Evolutionary conservation across 2,113 vertebrate species (phyloP).

Genomic region (Lepus americanus): DNA sequence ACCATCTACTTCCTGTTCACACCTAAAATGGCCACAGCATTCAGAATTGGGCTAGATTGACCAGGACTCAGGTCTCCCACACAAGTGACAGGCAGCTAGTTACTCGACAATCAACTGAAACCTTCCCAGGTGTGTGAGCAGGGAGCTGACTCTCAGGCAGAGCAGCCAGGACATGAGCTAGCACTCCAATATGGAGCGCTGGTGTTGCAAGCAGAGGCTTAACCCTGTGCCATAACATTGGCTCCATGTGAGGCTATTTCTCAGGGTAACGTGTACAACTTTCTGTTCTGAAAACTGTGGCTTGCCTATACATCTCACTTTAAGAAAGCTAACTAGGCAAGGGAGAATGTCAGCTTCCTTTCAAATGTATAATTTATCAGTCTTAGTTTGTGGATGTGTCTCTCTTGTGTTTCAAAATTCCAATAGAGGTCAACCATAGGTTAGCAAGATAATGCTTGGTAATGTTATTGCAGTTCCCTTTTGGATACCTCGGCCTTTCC

Average conservation of each 20-base stretch:
- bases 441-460: not conserved
- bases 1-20: no score
- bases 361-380: not conserved
- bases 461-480: not conserved
- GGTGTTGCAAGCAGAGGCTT: no score
- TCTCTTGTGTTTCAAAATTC: slow-evolving; percentile 16
- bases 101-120: no score
- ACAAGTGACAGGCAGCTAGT: no score
- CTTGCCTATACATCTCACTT: not conserved
- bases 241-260: not conserved
- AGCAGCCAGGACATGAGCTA: no score
- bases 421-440: not conserved
- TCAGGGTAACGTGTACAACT: not conserved
- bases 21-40: no score
- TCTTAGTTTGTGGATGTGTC: not conserved
- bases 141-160: no score
- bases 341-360: not conserved
- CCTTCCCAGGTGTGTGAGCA: no score
- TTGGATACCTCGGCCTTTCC: not conserved
- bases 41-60: no score
- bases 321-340: not conserved
- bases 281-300: not conserved
- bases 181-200: no score
- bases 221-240: no score
- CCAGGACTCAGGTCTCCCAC: no score